Conservation (phyloP, 2,113 vertebrate species). For the Lasiurus cinereus region DNA sequence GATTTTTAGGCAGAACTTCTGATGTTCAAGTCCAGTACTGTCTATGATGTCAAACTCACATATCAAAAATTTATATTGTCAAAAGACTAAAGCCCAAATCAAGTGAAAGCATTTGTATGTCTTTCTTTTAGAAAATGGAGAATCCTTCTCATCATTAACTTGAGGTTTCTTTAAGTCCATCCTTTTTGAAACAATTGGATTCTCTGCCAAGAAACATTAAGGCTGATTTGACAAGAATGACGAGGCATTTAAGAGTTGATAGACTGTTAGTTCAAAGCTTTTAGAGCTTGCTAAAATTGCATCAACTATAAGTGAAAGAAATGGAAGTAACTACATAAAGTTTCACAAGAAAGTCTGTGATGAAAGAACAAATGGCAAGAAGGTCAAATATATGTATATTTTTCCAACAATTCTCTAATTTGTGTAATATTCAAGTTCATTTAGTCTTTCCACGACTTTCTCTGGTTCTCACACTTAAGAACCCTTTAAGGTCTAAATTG, state of each 20-base stretch:
- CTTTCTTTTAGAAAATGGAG: slow-evolving; percentile 67
- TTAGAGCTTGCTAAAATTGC: slow-evolving; percentile 76
- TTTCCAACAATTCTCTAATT: neutral
- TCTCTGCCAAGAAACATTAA: slow-evolving; percentile 80
- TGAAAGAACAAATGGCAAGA: slow-evolving; percentile 45
- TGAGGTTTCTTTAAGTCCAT: slow-evolving; percentile 71
- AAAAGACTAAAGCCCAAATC: slow-evolving; percentile 63
- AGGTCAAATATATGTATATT: slow-evolving; percentile 26
- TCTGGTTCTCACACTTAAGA: neutral
- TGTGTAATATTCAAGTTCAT: neutral
- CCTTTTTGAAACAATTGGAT: slow-evolving; percentile 76
- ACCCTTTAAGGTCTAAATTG: neutral
- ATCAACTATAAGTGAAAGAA: slow-evolving; percentile 75
- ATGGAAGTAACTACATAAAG: slow-evolving; percentile 55
- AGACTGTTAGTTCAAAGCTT: slow-evolving; percentile 79
- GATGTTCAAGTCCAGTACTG: neutral
- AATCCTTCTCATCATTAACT: slow-evolving; percentile 69
- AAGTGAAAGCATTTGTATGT: slow-evolving; percentile 40
- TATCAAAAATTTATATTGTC: slow-evolving; percentile 60
- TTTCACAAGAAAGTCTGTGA: slow-evolving; percentile 63
- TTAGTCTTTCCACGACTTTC: slow-evolving; percentile 15
- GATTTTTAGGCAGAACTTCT: slow-evolving; percentile 45
- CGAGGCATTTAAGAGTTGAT: slow-evolving; percentile 75
- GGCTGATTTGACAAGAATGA: slow-evolving; percentile 81
- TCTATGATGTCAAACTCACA: slow-evolving; percentile 38